Conservation (phyloP, 2,888 invertebrate species). For the Eristalis pertinax region DNA sequence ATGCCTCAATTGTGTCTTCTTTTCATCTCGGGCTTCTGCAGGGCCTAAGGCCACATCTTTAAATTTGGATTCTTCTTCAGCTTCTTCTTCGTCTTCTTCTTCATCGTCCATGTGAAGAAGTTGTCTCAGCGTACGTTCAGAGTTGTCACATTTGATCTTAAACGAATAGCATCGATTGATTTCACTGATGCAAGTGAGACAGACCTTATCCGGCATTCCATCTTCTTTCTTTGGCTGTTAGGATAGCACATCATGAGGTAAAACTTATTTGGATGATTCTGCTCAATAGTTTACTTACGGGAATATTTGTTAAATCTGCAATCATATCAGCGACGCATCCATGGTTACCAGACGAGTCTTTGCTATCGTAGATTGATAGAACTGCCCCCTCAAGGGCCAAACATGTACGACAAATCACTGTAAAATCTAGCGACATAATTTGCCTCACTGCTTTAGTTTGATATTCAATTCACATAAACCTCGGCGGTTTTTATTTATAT, state of each 20-base stretch:
- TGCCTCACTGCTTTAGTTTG: neutral
- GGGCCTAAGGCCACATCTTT: slow-evolving; percentile 57
- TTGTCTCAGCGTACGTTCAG: slow-evolving; percentile 78
- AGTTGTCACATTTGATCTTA: slow-evolving; percentile 80
- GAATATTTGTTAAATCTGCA: slow-evolving; percentile 75
- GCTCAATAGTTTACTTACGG: slow-evolving; percentile 70
- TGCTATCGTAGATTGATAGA: slow-evolving; percentile 78
- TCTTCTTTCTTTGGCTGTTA: slow-evolving; percentile 78
- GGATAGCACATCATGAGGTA: slow-evolving; percentile 5
- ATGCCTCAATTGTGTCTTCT: slow-evolving; percentile 2
- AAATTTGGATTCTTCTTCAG: slow-evolving; percentile 72
- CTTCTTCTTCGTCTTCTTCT: slow-evolving; percentile 23
- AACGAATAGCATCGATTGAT: slow-evolving; percentile 80
- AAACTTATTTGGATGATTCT: neutral
- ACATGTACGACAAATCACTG: slow-evolving; percentile 80
- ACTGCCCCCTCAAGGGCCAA: slow-evolving; percentile 77
- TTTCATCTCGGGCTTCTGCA: slow-evolving; percentile 41
- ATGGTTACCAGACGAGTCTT: slow-evolving; percentile 66
- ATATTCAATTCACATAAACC: neutral
- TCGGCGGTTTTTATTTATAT: neutral
- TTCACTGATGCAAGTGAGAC: slow-evolving; percentile 79
- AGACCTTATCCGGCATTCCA: slow-evolving; percentile 80
- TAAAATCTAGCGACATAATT: slow-evolving; percentile 75
- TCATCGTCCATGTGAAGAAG: slow-evolving; percentile 74
- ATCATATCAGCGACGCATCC: slow-evolving; percentile 79